phyloP scores from a whole-genome alignment of 1,140 invertebrate species.

The Scaptomyza hsui region DNA sequence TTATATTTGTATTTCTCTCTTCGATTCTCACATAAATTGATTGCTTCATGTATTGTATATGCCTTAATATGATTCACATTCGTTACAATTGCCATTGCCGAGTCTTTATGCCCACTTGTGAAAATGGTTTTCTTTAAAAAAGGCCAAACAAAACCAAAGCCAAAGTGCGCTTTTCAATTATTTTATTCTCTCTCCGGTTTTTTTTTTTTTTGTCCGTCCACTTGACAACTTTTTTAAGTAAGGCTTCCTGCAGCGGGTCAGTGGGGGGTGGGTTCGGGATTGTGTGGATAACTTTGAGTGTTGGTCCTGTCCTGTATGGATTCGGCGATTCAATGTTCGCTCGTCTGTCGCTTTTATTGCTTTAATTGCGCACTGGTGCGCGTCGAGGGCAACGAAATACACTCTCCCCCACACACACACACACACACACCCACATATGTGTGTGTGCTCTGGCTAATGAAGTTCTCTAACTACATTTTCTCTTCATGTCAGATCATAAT shows the following conservation, averaged over 20 bases:
- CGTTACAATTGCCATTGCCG: constrained; percentile 1
- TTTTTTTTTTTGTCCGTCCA: constrained; percentile 50
- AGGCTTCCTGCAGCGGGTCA: constrained; percentile 21
- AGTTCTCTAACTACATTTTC: constrained; percentile 62
- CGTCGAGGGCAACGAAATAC: constrained; percentile 50
- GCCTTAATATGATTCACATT: not conserved
- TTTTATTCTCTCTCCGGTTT: constrained; percentile 16
- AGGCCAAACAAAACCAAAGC: constrained; percentile 33
- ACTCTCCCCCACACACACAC: constrained; percentile 25
- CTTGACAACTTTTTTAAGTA: constrained; percentile 56
- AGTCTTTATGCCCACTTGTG: constrained; percentile 10
- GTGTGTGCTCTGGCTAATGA: constrained; percentile 6
- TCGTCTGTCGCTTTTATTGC: constrained; percentile 74
- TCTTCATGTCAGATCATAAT: constrained; percentile 76
- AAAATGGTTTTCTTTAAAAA: constrained; percentile 20
- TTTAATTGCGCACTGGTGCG: constrained; percentile 74
- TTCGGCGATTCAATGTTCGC: constrained; percentile 67
- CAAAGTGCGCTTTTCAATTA: constrained; percentile 70
- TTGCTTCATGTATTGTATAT: not conserved
- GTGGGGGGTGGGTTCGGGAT: not conserved
- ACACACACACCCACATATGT: not conserved
- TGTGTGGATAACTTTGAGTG: not conserved
- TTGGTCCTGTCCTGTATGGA: constrained; percentile 41
- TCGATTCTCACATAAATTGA: not conserved
- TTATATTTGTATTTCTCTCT: not conserved